Evolutionary conservation across 2,888 invertebrate genomes (phyloP), one percentile per base, ranked within the genome.

Genomic region (Ectemnius continuus): DNA sequence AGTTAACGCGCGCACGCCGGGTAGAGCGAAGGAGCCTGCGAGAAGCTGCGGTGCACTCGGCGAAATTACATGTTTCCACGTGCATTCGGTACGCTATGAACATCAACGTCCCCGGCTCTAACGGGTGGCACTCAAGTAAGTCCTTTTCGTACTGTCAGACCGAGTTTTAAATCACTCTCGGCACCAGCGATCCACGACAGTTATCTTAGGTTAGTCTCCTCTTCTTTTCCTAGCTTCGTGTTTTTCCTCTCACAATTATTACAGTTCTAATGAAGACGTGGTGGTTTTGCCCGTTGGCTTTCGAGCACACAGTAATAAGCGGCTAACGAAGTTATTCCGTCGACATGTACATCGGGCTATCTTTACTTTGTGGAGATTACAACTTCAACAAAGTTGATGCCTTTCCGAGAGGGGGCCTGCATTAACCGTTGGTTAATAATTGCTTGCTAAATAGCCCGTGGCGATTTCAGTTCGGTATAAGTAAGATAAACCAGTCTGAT

Each of bases 81-180:
- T 75, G 69, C 70, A 76, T 76, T 75, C 73, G 76, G 79, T 82
- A 75, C 75, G 80, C 78, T 84, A 83, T 84, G 83, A 84, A 81
- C 76, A 79, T 82, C 79, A 68, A 79, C 76, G 74, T 75, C 64
- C 75, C 68, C 64, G 79, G 75, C 68, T 78, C 65, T 64, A 84
- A 82, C 83, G 82, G 79, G 74, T 82, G 78, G 69, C 83, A 78
- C 61, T 72, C 73, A 81, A 83, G 84, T 84, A 79, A 84, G 84
- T 82, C 61, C 4, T 18, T n/a, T 52, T 14, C 14, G 1, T 14
- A 52, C 52, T 36, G 36, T 23, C 36, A 36, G 36, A 36, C 2
- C 36, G 8, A 36, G 23, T 23, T 23, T 23, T 23, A 23, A 23
- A 23, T 2, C 2, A 23, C 3, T 23, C 36, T 36, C 36, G 36